Evolutionary conservation across 2,113 vertebrate genomes (phyloP), one percentile per base, ranked within the genome.

Genomic region (Bubo scandiacus): DNA sequence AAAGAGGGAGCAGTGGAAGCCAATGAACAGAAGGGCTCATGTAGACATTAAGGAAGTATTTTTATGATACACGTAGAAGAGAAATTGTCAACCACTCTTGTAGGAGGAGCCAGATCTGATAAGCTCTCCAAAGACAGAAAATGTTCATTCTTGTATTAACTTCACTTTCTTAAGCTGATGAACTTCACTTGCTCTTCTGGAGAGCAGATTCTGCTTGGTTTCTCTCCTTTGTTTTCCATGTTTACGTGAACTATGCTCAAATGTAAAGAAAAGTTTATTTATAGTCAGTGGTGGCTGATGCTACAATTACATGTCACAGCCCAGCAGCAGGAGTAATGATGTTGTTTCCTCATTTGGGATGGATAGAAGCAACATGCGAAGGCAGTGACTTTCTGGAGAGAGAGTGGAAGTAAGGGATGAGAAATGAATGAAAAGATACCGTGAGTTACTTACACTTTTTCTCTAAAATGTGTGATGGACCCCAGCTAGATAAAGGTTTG

Each of bases 301-400:
- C 59, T 61, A 57, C 43, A 62, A 19, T 43, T 36, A 7, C 8
- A 29, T 2, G 2, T 81, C 51, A 47, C 16, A 77, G 45, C 61
- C 47, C 43, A 70, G 29, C 34, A 54, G n/a, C 7, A 43, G 71
- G 21, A 42, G 16, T 71, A 52, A 27, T 27, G 27, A 51, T 1
- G 3, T 59, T 57, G 17, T 66, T 49, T 59, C 18, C n/a, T 75
- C 3, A 0, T 66, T 34, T 65, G 72, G 36, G 15, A 23, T 34
- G 29, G 43, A 25, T 23, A 68, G 58, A 65, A 38, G 29, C 38
- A 77, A 36, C 0, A 0, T 36, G 27, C 2, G 9, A 47, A 70
- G 49, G 43, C 57, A 83, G 43, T 70, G 19, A 49, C 47, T 59
- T 57, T 42, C 49, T 59, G 43, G 51, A 66, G 36, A 61, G 25